These are phyloP conservation scores for Drosophila mayri DNA, from an alignment of 1,140 invertebrate genomes.

Conservation along the genomic window DNA sequence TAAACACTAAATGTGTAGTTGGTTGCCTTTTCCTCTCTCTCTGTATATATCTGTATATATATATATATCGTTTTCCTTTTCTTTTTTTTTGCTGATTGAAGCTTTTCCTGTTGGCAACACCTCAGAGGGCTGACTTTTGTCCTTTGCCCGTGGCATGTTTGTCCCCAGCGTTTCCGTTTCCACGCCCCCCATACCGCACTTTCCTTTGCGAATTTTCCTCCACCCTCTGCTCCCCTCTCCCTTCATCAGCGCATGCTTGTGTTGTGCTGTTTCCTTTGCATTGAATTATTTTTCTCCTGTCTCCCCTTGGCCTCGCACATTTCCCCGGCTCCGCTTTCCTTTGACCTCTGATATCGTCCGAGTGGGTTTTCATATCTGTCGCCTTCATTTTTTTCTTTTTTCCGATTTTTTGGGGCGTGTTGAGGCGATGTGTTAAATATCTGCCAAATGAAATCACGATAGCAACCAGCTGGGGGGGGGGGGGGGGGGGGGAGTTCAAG, in stretches of 20 bases:
- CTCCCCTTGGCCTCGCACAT: slow-evolving; percentile 19
- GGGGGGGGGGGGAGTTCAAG: not conserved
- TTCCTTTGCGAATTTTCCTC: slow-evolving; percentile 18
- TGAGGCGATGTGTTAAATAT: slow-evolving; percentile 50
- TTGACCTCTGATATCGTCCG: slow-evolving; percentile 24
- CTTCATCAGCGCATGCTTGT: slow-evolving; percentile 46
- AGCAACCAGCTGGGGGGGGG: slow-evolving; percentile 13
- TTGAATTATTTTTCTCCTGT: slow-evolving; percentile 41
- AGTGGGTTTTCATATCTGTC: slow-evolving; percentile 22
- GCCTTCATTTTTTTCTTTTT: slow-evolving; percentile 5
- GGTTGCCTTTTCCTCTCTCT: slow-evolving; percentile 32
- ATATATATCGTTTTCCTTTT: slow-evolving; percentile 30
- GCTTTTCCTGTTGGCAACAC: slow-evolving; percentile 79
- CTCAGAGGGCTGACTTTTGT: slow-evolving; percentile 74
- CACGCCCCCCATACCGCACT: slow-evolving; percentile 12
- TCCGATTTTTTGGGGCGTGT: slow-evolving; percentile 11
- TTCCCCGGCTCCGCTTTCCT: slow-evolving; percentile 16
- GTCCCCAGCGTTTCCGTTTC: slow-evolving; percentile 61
- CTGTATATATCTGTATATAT: not conserved
- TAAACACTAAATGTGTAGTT: slow-evolving; percentile 82
- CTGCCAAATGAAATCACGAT: slow-evolving; percentile 47
- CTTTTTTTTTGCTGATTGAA: slow-evolving; percentile 73
- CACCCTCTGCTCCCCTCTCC: not conserved
- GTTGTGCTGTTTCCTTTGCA: slow-evolving; percentile 37
- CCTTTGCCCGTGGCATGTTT: slow-evolving; percentile 76